Conservation (phyloP, 2,888 invertebrate species). For the Lissocephala sabroskyi region DNA sequence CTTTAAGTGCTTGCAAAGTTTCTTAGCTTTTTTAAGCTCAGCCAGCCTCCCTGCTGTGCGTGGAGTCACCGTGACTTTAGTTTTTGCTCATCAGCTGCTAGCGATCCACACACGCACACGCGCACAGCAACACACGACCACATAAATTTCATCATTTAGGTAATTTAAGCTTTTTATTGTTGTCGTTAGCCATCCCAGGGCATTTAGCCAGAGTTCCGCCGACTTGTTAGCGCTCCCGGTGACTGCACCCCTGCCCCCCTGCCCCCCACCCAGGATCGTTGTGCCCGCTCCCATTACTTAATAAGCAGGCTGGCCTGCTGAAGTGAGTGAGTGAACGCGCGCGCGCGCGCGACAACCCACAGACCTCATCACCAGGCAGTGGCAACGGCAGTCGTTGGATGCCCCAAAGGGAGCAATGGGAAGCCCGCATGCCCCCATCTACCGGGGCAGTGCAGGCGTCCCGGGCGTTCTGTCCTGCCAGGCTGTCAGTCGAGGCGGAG, state of each 20-base stretch:
- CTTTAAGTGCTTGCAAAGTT: too few relatives aligned
- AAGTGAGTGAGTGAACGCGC: too few relatives aligned
- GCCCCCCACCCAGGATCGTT: constrained; percentile 6
- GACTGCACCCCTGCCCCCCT: constrained; percentile 1
- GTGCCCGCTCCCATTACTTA: background rate
- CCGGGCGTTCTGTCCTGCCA: background rate
- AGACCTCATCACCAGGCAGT: too few relatives aligned
- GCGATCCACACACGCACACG: background rate
- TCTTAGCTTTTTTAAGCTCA: too few relatives aligned
- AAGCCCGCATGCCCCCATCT: background rate
- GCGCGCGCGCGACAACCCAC: constrained; percentile 4
- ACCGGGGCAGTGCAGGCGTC: background rate
- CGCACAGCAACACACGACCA: background rate
- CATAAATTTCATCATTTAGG: constrained; percentile 50
- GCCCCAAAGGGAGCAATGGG: background rate
- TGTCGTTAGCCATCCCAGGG: background rate
- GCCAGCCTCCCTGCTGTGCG: too few relatives aligned
- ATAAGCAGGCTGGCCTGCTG: too few relatives aligned
- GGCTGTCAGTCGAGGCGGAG: background rate
- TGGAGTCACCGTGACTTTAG: too few relatives aligned
- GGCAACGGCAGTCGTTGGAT: constrained; percentile 3
- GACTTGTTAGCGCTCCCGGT: constrained; percentile 55
- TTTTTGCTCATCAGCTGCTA: background rate
- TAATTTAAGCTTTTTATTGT: constrained; percentile 43
- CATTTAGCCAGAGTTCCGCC: background rate